Conservation (phyloP, 2,797 vertebrate genomes). For the Eulemur mongoz region DNA sequence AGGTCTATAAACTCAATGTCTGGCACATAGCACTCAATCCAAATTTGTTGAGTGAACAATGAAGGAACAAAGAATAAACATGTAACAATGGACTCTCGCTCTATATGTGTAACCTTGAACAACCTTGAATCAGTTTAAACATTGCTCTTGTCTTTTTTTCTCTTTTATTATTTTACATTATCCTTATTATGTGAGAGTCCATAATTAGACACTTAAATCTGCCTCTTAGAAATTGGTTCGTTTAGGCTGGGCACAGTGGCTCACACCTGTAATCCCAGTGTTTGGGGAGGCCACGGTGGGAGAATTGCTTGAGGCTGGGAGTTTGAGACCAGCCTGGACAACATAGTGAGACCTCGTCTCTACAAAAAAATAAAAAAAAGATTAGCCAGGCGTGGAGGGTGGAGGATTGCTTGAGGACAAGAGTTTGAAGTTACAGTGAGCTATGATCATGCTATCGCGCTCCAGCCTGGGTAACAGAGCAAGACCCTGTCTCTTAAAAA, state of each 20-base stretch:
- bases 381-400: no score
- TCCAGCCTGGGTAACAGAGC: no score
- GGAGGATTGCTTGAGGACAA: no score
- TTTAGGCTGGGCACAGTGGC: neutral
- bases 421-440: no score
- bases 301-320: no score
- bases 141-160: neutral
- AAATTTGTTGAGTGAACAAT: conserved; percentile 21
- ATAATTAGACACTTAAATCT: neutral
- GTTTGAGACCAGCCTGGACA: no score
- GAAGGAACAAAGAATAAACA: neutral
- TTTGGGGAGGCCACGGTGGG: no score
- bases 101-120: neutral
- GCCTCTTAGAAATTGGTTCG: conserved; percentile 19
- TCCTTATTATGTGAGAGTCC: neutral
- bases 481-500: no score
- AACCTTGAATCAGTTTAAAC: neutral
- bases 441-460: no score
- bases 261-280: no score
- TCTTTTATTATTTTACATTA: conserved; percentile 10
- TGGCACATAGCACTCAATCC: neutral
- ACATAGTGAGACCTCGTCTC: no score
- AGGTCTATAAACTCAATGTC: neutral
- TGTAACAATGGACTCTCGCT: neutral
- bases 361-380: no score